A percentile compares a stretch with the other conserved stretches of the same genome.
These are phyloP conservation scores for Orussus abietinus DNA, from an alignment of 1,140 invertebrate species.

Conservation along the genomic window DNA sequence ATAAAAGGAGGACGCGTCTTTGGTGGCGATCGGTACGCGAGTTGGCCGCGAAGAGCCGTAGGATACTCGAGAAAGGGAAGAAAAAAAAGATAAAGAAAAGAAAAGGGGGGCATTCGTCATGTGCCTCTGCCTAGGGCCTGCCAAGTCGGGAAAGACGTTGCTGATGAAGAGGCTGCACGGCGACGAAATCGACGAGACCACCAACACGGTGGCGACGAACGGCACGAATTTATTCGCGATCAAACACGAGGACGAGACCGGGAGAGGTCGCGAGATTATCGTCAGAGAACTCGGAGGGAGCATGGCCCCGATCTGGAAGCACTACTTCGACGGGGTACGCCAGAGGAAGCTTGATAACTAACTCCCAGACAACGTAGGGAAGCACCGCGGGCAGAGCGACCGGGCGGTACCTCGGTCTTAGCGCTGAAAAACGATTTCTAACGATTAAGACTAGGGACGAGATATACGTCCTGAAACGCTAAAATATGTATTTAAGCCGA, in stretches of 20 bases:
- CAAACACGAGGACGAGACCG: slow-evolving; percentile 52
- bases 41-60: too few relatives aligned
- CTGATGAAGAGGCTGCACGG: slow-evolving; percentile 69
- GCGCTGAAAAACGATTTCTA: too few relatives aligned
- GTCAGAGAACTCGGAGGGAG: slow-evolving; percentile 71
- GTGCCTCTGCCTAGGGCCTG: slow-evolving; percentile 71
- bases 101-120: too few relatives aligned
- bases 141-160: slow-evolving; percentile 76
- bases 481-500: too few relatives aligned
- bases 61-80: too few relatives aligned
- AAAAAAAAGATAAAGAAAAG: too few relatives aligned
- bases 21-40: too few relatives aligned
- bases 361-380: not conserved
- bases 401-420: too few relatives aligned
- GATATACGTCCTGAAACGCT: too few relatives aligned
- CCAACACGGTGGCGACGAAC: slow-evolving; percentile 71
- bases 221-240: slow-evolving; percentile 71
- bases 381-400: too few relatives aligned
- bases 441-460: too few relatives aligned
- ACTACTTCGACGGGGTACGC: slow-evolving; percentile 64
- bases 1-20: too few relatives aligned
- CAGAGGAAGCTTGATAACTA: not conserved
- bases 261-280: slow-evolving; percentile 40
- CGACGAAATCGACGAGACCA: slow-evolving; percentile 65
- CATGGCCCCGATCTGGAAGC: slow-evolving; percentile 75